Percentiles rank a stretch among this genome's conserved stretches.
Conservation (phyloP, 2,888 invertebrate species). For the Drosophila anomalata region DNA sequence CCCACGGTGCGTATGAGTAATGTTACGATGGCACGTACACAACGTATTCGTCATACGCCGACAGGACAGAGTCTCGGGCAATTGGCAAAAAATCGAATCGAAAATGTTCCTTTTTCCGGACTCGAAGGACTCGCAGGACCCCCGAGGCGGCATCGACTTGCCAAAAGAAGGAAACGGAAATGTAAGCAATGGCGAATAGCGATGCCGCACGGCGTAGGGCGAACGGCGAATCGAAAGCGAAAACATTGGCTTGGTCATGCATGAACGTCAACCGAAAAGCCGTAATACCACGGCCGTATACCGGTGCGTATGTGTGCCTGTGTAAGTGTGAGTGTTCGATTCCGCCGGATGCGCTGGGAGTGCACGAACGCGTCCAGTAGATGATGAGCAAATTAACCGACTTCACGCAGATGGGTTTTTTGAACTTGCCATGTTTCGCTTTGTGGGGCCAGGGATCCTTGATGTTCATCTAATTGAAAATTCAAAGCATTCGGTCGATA, state of each 20-base stretch:
- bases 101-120: conserved; percentile 50
- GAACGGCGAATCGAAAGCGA: conserved; percentile 54
- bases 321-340: conserved; percentile 20
- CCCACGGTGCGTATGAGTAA: conserved; percentile 62
- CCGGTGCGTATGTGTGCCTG: conserved; percentile 16
- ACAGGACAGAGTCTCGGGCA: conserved; percentile 37
- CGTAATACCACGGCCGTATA: conserved; percentile 11
- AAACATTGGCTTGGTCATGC: conserved; percentile 67
- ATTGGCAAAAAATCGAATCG: conserved; percentile 65
- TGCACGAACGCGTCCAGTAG: conserved; percentile 51
- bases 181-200: conserved; percentile 52
- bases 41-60: conserved; percentile 58
- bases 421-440: conserved; percentile 34
- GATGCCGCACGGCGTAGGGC: conserved; percentile 33
- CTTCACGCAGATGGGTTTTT: conserved; percentile 58
- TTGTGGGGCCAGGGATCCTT: conserved; percentile 4
- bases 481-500: conserved; percentile 20
- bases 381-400: conserved; percentile 62
- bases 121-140: conserved; percentile 43
- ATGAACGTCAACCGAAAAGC: conserved; percentile 61
- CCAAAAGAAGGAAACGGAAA: conserved; percentile 57
- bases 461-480: conserved; percentile 41
- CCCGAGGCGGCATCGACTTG: conserved; percentile 47
- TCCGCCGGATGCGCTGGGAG: conserved; percentile 64
- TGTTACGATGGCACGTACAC: conserved; percentile 58